Conservation (phyloP, 2,888 invertebrate genomes). For the Epinotia demarniana region DNA sequence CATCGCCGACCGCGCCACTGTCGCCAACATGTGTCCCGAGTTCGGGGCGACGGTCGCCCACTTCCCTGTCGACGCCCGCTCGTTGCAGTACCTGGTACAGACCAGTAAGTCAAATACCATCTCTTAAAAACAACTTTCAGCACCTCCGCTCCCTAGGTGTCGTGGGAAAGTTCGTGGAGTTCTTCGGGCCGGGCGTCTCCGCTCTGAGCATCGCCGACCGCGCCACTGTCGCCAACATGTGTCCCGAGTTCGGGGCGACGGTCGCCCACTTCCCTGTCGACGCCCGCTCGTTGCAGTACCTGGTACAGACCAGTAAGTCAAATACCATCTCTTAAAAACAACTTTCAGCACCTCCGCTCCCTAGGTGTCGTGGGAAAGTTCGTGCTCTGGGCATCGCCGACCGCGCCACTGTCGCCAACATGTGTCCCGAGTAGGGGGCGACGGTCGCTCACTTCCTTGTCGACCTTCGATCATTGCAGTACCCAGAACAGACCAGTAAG, state of each 20-base stretch:
- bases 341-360: constrained; percentile 91
- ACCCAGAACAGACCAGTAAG: constrained; percentile 88
- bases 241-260: constrained; percentile 89
- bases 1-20: constrained; percentile 98
- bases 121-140: constrained; percentile 66
- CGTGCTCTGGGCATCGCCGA: constrained; percentile 98
- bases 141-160: constrained; percentile 96
- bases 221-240: constrained; percentile 99
- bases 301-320: constrained; percentile 86
- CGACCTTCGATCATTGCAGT: constrained; percentile 91
- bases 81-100: constrained; percentile 93
- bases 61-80: constrained; percentile 95
- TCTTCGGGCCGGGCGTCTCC: no score
- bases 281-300: constrained; percentile 90
- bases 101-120: constrained; percentile 63
- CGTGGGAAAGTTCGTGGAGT: constrained; percentile 96
- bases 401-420: constrained; percentile 98
- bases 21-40: constrained; percentile 98
- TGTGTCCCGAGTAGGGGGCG: constrained; percentile 98
- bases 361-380: constrained; percentile 99
- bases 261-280: constrained; percentile 98
- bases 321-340: not conserved
- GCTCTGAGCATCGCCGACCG: constrained; percentile 96
- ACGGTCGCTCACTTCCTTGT: constrained; percentile 98
- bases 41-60: constrained; percentile 98